Evolutionary conservation across 30 jellyfish, hydroid and myxozoan species (phyloP).

Genomic region (Aurelia coerulea): DNA sequence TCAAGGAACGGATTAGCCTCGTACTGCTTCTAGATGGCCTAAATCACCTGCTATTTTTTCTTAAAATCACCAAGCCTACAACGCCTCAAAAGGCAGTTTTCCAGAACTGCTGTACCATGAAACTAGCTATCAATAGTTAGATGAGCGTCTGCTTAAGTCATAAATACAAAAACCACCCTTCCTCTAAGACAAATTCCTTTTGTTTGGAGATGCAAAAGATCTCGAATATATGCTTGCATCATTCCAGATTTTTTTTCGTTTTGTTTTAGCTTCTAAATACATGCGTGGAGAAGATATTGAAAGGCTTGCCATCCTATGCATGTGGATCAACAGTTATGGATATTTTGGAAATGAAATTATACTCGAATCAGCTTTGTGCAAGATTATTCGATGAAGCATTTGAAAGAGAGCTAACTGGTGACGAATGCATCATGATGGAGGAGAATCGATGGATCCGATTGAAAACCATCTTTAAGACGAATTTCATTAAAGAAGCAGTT

Average conservation of each 20-base stretch:
- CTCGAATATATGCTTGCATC: too few species aligned
- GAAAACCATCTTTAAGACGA: conserved; percentile 4
- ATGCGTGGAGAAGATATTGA: conserved; percentile 15
- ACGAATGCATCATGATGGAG: conserved; percentile 43
- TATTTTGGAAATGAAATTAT: conserved; percentile 10
- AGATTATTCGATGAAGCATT: conserved; percentile 59
- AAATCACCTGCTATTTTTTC: too few species aligned
- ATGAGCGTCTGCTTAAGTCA: too few species aligned
- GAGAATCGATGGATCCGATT: conserved; percentile 48
- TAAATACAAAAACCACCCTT: too few species aligned
- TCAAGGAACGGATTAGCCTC: too few species aligned
- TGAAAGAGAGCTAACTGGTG: conserved; percentile 47
- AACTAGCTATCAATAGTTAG: too few species aligned
- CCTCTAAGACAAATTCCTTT: too few species aligned
- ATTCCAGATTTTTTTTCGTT: neutral
- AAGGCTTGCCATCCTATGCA: conserved; percentile 1
- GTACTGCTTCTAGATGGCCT: too few species aligned
- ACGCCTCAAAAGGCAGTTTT: too few species aligned
- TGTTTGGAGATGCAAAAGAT: too few species aligned
- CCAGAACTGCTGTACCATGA: too few species aligned
- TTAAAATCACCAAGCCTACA: too few species aligned
- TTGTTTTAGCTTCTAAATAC: conserved; percentile 24
- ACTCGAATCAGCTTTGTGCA: conserved; percentile 23
- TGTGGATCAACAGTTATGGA: conserved; percentile 71
- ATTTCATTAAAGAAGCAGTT: conserved; percentile 13